Evolutionary conservation across 2,888 invertebrate species (phyloP).

Genomic region (Pardosa pseudoannulata): DNA sequence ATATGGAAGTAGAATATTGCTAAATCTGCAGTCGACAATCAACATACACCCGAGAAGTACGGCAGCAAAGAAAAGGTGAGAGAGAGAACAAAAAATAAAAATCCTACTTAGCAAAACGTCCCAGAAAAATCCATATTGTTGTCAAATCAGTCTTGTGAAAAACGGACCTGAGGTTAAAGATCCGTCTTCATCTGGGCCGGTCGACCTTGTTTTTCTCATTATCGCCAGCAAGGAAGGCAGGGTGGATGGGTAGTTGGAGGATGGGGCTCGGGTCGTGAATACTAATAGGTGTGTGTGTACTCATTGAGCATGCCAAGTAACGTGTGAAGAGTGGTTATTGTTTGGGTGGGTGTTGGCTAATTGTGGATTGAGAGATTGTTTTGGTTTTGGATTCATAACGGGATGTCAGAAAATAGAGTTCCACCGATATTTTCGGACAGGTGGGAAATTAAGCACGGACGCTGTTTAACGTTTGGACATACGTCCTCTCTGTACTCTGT

Average conservation of each 20-base stretch:
- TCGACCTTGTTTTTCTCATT: slow-evolving; percentile 25
- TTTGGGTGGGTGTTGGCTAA: slow-evolving; percentile 25
- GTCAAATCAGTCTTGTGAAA: slow-evolving; percentile 53
- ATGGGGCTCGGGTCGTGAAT: slow-evolving; percentile 8
- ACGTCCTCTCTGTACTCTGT: too few species aligned
- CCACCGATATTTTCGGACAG: too few species aligned
- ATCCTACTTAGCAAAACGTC: slow-evolving; percentile 17
- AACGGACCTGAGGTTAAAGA: slow-evolving; percentile 41
- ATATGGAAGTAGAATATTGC: too few species aligned
- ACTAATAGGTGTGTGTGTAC: slow-evolving; percentile 12
- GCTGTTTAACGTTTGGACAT: too few species aligned
- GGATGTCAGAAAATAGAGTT: too few species aligned
- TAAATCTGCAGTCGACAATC: too few species aligned
- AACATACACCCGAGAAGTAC: too few species aligned
- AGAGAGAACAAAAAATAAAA: not conserved
- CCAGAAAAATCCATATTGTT: slow-evolving; percentile 55
- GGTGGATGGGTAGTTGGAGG: slow-evolving; percentile 2
- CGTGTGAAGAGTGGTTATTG: not conserved
- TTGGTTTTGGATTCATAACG: slow-evolving; percentile 9
- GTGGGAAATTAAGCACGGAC: too few species aligned
- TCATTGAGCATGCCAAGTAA: slow-evolving; percentile 11
- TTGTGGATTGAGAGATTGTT: slow-evolving; percentile 12
- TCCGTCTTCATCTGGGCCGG: slow-evolving; percentile 28
- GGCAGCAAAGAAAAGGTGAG: too few species aligned
- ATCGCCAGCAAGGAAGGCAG: slow-evolving; percentile 1